Evolutionary conservation across 2,888 invertebrate genomes (phyloP), one percentile per base, ranked within the genome.

Genomic region (Ennomos erosarius): DNA sequence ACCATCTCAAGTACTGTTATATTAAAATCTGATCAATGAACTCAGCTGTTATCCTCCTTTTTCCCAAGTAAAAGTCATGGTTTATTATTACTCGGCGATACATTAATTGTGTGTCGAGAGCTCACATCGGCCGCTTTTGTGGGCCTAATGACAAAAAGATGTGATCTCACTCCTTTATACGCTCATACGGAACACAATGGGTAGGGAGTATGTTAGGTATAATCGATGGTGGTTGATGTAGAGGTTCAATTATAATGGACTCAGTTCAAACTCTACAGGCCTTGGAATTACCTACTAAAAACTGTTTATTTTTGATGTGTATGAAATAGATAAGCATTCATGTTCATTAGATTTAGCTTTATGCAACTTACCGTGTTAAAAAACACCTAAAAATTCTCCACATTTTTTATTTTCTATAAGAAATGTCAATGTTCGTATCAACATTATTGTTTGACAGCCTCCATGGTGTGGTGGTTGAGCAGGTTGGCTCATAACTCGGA

Each of bases 71-170:
- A 81, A 75, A 84, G 84, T 84, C 84, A 84, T 77, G 78, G 71
- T 81, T 77, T 79, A 80, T 82, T 84, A 84, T 83, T 79, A 75
- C 76, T 67, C 59, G 52, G 64, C 70, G 72, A 72, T 71, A 75
- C 76, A 83, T 80, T 84, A 80, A 84, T 84, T 81, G 78, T 79
- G 72, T 77, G 77, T 75, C 72, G 69, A 78, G 78, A 74, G 59
- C 59, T 59, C 57, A 56, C 59, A 59, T 61, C 43, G 53, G 33
- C 44, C 48, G 43, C 66, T 60, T 55, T 69, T 67, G 64, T 67
- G 48, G 48, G 47, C 52, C 42, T 64, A 64, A 67, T 64, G 68
- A 67, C 67, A 64, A 62, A 68, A 68, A 65, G 57, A 68, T 66
- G 62, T 54, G 64, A 64, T 61, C 64, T 62, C 54, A 59, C 52